Percentiles rank a stretch among this genome's conserved stretches.
These are phyloP conservation scores for Pangasius krempfi DNA, from an alignment of 2,797 vertebrate species.

Conservation along the genomic window DNA sequence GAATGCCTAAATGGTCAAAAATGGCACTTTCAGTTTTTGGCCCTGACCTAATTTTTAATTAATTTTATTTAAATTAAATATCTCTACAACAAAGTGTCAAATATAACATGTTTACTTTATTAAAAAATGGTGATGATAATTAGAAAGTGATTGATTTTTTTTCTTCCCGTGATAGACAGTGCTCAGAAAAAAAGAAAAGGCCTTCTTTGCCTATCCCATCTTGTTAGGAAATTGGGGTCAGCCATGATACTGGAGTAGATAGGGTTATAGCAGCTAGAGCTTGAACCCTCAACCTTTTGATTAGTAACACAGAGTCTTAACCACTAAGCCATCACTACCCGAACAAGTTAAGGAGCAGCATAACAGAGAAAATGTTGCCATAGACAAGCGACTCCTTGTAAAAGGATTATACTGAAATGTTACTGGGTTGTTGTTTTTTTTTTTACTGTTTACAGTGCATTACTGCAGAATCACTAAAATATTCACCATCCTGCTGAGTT, in stretches of 20 bases:
- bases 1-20: background rate
- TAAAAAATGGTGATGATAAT: background rate
- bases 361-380: background rate
- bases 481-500: background rate
- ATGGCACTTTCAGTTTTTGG: background rate
- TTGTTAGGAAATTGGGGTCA: background rate
- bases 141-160: background rate
- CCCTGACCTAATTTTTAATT: too few relatives aligned
- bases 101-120: background rate
- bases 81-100: background rate
- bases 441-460: background rate
- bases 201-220: background rate
- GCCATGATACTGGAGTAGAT: background rate
- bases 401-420: background rate
- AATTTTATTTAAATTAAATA: too few relatives aligned
- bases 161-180: background rate
- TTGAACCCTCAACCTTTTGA: background rate
- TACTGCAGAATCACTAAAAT: background rate
- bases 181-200: background rate
- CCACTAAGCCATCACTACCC: background rate
- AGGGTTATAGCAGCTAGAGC: background rate
- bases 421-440: background rate
- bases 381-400: background rate
- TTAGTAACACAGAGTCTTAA: background rate
- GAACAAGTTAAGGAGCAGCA: background rate